Base-by-base conservation (phyloP, 1,140 invertebrate species). In the Sitophilus oryzae region DNA sequence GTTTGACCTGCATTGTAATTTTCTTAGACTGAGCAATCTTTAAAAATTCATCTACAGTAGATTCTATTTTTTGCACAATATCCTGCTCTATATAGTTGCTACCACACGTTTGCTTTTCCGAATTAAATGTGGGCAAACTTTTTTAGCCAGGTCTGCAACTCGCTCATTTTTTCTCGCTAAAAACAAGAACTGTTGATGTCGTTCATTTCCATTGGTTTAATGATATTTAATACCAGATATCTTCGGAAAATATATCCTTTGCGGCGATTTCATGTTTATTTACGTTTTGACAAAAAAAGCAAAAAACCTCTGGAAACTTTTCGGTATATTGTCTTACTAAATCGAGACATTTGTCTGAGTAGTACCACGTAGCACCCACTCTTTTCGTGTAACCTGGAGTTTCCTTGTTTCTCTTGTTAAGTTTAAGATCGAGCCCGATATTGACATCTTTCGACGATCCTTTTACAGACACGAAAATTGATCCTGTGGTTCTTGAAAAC, bases 371-470 rank as follows among this genome's bases (percentile, higher is more conserved):
- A 57, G 79, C 79, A 11, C 80, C 78, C 0, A 77, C 67, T 66
- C 84, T 88, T 44, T 77, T 85, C 0, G 92, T 93, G 67, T 86
- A 96, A 8, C 91, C 92, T 20, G 83, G 78, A 0, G 92, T 77
- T 72, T 88, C 75, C 67, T 79, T 77, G 60, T 82, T 81, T 68
- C 87, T 84, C 70, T 89, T 93, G 45, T 86, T 91, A 63, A 88
- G 92, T 70, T 97, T 98, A 1, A 98, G 75, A 71, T 94, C 91
- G 9, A 98, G 75, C 0, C 94, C 95, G 21, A 97, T 80, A 68
- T 97, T 96, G 18, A 85, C 67, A 30, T 42, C 46, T 47, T 63
- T 66, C 14, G 52, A 22, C 10, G 45, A 54, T 36, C 57, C 62
- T 16, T 64, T 59, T 0, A 66, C 61, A 4, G 76, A 71, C 10